These are phyloP conservation scores for Elephantulus edwardii DNA, from an alignment of 2,113 vertebrate species.

Conservation along the genomic window DNA sequence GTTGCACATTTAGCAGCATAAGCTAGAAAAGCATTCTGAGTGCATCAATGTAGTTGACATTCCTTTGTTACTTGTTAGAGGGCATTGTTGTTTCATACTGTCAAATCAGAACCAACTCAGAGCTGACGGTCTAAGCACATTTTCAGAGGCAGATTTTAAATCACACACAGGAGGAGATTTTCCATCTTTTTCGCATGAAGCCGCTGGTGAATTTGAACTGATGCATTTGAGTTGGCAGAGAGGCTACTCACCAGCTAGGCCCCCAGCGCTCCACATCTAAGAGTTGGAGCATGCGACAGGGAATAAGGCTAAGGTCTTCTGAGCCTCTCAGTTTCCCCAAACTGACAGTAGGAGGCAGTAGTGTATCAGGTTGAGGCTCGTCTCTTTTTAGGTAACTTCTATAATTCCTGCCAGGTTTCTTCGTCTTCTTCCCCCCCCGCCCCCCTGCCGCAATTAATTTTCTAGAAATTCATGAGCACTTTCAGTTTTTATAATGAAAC, in stretches of 20 bases:
- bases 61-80: not conserved
- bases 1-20: not conserved
- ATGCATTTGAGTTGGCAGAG: too few relatives aligned
- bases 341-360: slow-evolving; percentile 55
- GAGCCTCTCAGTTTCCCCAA: not conserved
- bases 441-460: too few relatives aligned
- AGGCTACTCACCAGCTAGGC: too few relatives aligned
- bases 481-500: slow-evolving; percentile 42
- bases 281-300: not conserved
- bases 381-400: not conserved
- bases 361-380: not conserved
- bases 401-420: not conserved
- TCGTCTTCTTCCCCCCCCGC: too few relatives aligned
- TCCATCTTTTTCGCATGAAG: too few relatives aligned
- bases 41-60: not conserved
- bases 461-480: slow-evolving; percentile 48
- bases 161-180: too few relatives aligned
- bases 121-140: too few relatives aligned
- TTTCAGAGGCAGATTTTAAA: too few relatives aligned
- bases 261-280: too few relatives aligned
- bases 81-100: too few relatives aligned
- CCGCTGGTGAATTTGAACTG: too few relatives aligned
- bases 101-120: too few relatives aligned
- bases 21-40: not conserved
- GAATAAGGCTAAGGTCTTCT: not conserved